Percentiles rank a stretch among this genome's conserved stretches.
Evolutionary conservation across 2,113 vertebrate genomes (phyloP).

Genomic region (Salvelinus alpinus): DNA sequence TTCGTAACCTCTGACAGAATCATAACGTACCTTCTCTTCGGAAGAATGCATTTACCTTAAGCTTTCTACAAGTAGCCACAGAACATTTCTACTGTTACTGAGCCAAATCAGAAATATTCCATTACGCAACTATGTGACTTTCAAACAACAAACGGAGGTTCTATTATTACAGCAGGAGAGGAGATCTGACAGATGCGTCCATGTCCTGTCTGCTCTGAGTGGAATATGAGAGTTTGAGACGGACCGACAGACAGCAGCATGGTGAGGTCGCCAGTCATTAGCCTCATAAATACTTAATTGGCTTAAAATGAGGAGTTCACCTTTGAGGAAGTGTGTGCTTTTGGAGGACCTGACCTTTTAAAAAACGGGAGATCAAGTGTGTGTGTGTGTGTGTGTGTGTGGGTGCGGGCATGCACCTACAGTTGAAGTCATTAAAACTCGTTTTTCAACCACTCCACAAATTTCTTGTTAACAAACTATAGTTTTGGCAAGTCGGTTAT

Average conservation of each 20-base stretch:
- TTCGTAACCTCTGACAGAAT: background rate
- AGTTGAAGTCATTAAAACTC: too few relatives aligned
- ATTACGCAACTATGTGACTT: constrained; percentile 1
- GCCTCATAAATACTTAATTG: background rate
- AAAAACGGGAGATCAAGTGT: too few relatives aligned
- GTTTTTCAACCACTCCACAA: too few relatives aligned
- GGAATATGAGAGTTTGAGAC: constrained; percentile 34
- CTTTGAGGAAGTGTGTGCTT: constrained; percentile 12
- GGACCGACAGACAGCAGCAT: background rate
- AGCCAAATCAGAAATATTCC: too few relatives aligned
- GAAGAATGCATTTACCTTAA: too few relatives aligned
- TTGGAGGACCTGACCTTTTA: too few relatives aligned
- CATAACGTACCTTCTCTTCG: too few relatives aligned
- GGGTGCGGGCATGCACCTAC: background rate
- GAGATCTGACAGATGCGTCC: background rate
- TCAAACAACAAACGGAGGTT: constrained; percentile 35
- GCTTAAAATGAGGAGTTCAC: constrained; percentile 13
- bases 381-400: too few relatives aligned
- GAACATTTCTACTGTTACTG: too few relatives aligned
- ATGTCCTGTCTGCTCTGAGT: constrained; percentile 9
- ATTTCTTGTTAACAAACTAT: too few relatives aligned
- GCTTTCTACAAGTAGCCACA: too few relatives aligned
- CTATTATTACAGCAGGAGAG: constrained; percentile 17
- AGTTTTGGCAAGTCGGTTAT: too few relatives aligned
- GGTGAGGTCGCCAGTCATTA: constrained; percentile 8